Conservation (phyloP, 2,113 vertebrate genomes). For the Carassius auratus region DNA sequence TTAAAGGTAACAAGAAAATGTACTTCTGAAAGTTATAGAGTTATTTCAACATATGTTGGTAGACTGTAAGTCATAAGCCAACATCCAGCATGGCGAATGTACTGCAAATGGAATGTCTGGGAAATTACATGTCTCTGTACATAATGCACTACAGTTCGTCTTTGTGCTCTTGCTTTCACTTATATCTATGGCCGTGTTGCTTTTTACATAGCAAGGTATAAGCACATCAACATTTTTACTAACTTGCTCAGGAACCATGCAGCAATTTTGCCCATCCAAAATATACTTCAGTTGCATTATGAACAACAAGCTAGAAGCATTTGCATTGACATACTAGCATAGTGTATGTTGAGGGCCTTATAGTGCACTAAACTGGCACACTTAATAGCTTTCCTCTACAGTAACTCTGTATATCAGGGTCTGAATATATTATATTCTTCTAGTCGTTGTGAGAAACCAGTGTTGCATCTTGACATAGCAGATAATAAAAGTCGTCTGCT, state of each 20-base stretch:
- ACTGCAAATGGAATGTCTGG: neutral
- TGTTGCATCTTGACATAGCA: conserved; percentile 10
- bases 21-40: neutral
- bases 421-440: conserved; percentile 1
- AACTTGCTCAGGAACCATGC: neutral
- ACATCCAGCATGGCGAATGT: neutral
- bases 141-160: neutral
- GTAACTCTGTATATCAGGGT: conserved; percentile 6
- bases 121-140: neutral
- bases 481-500: conserved; percentile 25
- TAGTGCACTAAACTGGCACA: neutral
- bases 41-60: neutral
- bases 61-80: neutral
- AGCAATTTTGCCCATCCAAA: neutral
- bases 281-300: neutral
- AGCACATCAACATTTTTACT: neutral
- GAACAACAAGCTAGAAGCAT: neutral
- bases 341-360: neutral
- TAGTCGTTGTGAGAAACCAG: neutral
- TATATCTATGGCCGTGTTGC: neutral
- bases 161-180: neutral
- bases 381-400: neutral
- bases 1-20: neutral
- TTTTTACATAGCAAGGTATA: neutral
- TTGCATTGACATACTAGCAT: neutral